Conservation (phyloP, 2,113 vertebrate genomes). For the Budorcas taxicolor region DNA sequence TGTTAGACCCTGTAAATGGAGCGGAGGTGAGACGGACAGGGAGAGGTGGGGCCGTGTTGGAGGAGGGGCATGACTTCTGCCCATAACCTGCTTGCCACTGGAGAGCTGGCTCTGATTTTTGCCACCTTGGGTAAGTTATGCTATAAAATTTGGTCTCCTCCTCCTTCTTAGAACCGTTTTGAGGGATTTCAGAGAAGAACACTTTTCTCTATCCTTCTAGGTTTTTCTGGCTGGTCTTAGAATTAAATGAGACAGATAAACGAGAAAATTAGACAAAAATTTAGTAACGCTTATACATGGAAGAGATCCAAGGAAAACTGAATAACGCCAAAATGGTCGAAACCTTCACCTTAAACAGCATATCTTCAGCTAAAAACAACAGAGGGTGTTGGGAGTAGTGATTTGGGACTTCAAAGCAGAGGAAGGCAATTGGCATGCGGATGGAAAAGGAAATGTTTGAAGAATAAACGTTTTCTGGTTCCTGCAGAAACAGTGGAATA, state of each 20-base stretch:
- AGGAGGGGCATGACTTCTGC: not conserved
- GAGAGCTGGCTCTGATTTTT: not conserved
- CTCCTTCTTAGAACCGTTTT: not conserved
- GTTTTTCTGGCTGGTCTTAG: not conserved
- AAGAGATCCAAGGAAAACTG: not conserved
- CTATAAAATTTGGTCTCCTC: not conserved
- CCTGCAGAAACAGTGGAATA: not conserved
- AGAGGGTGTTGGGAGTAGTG: not conserved
- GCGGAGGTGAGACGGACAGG: not conserved
- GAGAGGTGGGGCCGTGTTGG: not conserved
- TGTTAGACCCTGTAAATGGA: not conserved
- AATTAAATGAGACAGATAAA: not conserved
- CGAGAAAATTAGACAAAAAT: not conserved
- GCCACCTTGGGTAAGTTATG: not conserved
- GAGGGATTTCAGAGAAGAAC: not conserved
- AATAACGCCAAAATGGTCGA: not conserved
- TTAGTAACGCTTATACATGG: not conserved
- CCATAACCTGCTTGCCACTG: not conserved
- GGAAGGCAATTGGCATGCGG: not conserved
- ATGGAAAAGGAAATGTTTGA: not conserved
- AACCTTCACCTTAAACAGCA: not conserved
- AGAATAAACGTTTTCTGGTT: not conserved
- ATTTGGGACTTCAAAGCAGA: not conserved
- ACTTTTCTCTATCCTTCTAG: not conserved
- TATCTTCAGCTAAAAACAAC: not conserved